Evolutionary conservation across 2,888 invertebrate species (phyloP).

Genomic region (Leptinotarsa tumamoca): DNA sequence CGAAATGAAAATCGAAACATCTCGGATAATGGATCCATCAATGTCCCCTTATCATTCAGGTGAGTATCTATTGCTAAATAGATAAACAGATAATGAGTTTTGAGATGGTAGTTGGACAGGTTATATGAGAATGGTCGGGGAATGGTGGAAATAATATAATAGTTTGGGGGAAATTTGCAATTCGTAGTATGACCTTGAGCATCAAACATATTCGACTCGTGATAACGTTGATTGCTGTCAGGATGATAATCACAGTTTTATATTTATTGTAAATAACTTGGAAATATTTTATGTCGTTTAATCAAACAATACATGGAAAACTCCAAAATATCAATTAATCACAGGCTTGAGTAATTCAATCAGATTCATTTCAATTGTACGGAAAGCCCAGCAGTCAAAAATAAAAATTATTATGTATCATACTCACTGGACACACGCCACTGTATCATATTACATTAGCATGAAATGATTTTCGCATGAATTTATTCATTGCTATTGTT

Average conservation of each 20-base stretch:
- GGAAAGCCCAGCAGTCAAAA: too few species aligned
- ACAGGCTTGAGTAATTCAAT: too few species aligned
- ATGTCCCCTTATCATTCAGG: slow-evolving; percentile 79
- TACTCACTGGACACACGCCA: slow-evolving; percentile 49
- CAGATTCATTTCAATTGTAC: too few species aligned
- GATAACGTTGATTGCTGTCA: too few species aligned
- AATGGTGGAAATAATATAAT: neutral
- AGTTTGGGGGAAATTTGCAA: too few species aligned
- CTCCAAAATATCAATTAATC: too few species aligned
- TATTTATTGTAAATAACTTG: too few species aligned
- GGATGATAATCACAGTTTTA: too few species aligned
- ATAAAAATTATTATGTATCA: too few species aligned
- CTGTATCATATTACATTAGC: slow-evolving; percentile 54
- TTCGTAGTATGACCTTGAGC: neutral
- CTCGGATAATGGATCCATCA: slow-evolving; percentile 73
- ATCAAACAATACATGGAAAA: too few species aligned
- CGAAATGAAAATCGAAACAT: slow-evolving; percentile 78
- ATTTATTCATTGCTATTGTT: slow-evolving; percentile 51
- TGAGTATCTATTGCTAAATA: slow-evolving; percentile 63
- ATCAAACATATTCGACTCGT: neutral
- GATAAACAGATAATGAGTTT: neutral
- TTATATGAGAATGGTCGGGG: neutral
- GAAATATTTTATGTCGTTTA: too few species aligned
- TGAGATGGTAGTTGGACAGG: neutral
- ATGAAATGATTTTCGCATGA: slow-evolving; percentile 55